Percentiles rank a stretch among this genome's conserved stretches.
Conservation (phyloP, 1,140 invertebrate species). For the Pemphigus obesinymphae region DNA sequence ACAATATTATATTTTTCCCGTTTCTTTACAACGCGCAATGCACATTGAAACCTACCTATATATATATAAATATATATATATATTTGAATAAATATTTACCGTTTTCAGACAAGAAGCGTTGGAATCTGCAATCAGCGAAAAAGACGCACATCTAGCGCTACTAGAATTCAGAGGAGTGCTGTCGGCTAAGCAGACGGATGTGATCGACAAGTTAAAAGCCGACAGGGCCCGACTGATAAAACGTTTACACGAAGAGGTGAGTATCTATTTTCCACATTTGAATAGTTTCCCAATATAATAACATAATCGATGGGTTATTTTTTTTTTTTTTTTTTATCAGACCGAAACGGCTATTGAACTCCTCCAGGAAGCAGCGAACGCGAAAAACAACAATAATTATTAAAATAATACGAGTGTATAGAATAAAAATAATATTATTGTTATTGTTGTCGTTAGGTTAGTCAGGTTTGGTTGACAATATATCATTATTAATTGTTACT, state of each 20-base stretch:
- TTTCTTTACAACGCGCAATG: too few relatives aligned
- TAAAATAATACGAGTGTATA: background rate
- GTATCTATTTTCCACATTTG: background rate
- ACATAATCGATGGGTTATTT: background rate
- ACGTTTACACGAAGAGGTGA: conserved; percentile 65
- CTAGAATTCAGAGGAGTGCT: conserved; percentile 72
- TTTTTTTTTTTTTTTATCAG: conserved; percentile 3
- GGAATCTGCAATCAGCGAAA: conserved; percentile 75
- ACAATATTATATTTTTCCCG: too few relatives aligned
- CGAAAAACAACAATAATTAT: conserved; percentile 29
- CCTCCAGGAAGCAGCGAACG: conserved; percentile 43
- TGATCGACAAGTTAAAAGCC: conserved; percentile 59
- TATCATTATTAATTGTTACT: background rate
- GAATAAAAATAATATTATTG: background rate
- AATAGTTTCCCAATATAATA: background rate
- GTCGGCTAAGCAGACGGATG: conserved; percentile 59
- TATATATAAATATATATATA: too few relatives aligned
- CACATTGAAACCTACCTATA: too few relatives aligned
- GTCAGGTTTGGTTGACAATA: background rate
- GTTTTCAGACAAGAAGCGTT: conserved; percentile 72
- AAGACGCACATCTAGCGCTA: conserved; percentile 77
- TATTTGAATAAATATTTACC: too few relatives aligned
- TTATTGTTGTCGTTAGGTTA: background rate
- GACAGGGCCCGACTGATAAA: conserved; percentile 62
- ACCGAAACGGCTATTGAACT: conserved; percentile 45